Percentiles rank a stretch among this genome's conserved stretches.
These are phyloP conservation scores for Linnaemya vulpina DNA, from an alignment of 2,888 invertebrate species.

Conservation along the genomic window DNA sequence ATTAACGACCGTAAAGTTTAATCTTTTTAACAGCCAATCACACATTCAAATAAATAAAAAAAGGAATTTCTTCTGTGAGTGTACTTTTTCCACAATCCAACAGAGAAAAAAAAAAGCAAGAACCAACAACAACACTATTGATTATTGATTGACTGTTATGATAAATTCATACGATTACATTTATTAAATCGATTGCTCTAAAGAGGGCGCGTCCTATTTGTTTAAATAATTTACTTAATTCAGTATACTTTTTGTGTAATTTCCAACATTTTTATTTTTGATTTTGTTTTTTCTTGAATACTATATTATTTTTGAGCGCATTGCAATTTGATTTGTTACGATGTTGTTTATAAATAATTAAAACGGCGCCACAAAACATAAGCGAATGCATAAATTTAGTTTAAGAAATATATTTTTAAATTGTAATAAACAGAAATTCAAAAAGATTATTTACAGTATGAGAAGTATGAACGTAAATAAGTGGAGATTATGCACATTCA, in stretches of 20 bases:
- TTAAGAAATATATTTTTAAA: slow-evolving; percentile 39
- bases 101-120: not conserved
- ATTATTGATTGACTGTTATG: slow-evolving; percentile 69
- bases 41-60: not conserved
- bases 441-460: slow-evolving; percentile 44
- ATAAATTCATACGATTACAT: slow-evolving; percentile 69
- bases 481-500: slow-evolving; percentile 3
- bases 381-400: slow-evolving; percentile 57
- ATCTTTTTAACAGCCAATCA: not conserved
- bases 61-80: slow-evolving; percentile 24
- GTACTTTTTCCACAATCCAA: not conserved
- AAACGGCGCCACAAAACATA: slow-evolving; percentile 71
- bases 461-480: not conserved
- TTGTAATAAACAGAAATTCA: slow-evolving; percentile 28
- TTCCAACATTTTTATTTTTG: not conserved
- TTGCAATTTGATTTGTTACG: slow-evolving; percentile 68
- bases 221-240: slow-evolving; percentile 69
- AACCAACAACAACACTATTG: slow-evolving; percentile 41
- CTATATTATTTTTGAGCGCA: slow-evolving; percentile 18
- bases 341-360: slow-evolving; percentile 70
- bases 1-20: too few species aligned
- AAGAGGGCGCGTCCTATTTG: slow-evolving; percentile 69
- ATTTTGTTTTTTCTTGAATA: not conserved
- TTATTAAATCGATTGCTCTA: slow-evolving; percentile 63
- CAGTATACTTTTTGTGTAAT: slow-evolving; percentile 26